Evolutionary conservation across 2,888 invertebrate species (phyloP).

Genomic region (Trimorus sp.): DNA sequence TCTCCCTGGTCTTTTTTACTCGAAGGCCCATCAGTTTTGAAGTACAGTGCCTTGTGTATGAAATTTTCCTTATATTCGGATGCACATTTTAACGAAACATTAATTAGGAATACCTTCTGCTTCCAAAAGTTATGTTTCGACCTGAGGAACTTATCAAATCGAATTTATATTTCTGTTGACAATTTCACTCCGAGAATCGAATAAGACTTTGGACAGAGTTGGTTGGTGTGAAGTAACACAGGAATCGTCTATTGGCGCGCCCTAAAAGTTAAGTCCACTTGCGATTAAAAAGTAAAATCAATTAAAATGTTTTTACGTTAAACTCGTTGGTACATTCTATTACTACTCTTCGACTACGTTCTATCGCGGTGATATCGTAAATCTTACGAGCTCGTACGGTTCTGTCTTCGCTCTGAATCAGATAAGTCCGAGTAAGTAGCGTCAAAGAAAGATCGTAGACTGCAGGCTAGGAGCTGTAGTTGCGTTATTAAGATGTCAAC

Average conservation of each 20-base stretch:
- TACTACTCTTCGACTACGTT: constrained; percentile 52
- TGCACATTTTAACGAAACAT: too few relatives aligned
- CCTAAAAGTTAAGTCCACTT: constrained; percentile 1
- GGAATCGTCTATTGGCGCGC: background rate
- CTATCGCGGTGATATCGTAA: constrained; percentile 55
- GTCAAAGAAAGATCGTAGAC: constrained; percentile 28
- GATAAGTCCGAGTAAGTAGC: constrained; percentile 54
- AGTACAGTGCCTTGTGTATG: too few relatives aligned
- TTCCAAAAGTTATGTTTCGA: too few relatives aligned
- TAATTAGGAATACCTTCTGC: too few relatives aligned
- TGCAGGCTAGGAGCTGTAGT: constrained; percentile 32
- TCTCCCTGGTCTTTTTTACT: too few relatives aligned
- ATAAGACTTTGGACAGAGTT: too few relatives aligned
- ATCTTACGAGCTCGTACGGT: constrained; percentile 53
- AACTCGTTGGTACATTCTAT: constrained; percentile 56
- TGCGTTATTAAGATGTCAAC: constrained; percentile 52
- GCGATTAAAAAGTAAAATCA: constrained; percentile 37
- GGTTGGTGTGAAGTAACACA: background rate
- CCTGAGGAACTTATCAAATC: too few relatives aligned
- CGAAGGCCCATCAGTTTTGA: too few relatives aligned
- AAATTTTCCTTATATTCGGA: too few relatives aligned
- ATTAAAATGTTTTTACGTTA: constrained; percentile 51
- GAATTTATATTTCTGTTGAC: too few relatives aligned
- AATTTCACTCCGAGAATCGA: too few relatives aligned
- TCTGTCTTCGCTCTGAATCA: constrained; percentile 49